These are phyloP conservation scores for Calliopsis andreniformis DNA, from an alignment of 1,140 invertebrate species.

Conservation along the genomic window DNA sequence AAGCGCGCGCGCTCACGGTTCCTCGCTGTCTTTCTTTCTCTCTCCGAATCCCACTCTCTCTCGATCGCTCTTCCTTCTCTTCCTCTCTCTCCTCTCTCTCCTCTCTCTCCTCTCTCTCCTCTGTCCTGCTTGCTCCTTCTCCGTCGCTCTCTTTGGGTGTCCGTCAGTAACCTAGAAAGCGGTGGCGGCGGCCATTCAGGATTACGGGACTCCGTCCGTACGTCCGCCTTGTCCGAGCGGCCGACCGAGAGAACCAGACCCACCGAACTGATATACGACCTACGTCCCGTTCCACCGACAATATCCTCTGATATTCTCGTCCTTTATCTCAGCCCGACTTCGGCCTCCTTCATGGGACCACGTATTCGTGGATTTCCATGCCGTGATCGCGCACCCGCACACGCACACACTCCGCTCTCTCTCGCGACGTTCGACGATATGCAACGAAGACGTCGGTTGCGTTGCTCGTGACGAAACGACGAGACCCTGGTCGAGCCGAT, in stretches of 20 bases:
- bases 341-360: background rate
- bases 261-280: background rate
- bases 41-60: background rate
- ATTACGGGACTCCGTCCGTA: slow-evolving; percentile 74
- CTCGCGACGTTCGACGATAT: slow-evolving; percentile 17
- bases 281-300: background rate
- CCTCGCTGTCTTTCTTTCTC: slow-evolving; percentile 9
- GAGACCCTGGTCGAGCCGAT: background rate
- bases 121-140: slow-evolving; percentile 27
- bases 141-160: slow-evolving; percentile 52
- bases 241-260: slow-evolving; percentile 16
- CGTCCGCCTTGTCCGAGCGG: slow-evolving; percentile 61
- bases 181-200: slow-evolving; percentile 74
- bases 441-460: background rate
- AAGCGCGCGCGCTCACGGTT: slow-evolving; percentile 25
- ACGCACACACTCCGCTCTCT: slow-evolving; percentile 21
- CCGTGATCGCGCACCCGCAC: slow-evolving; percentile 30
- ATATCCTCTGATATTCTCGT: background rate
- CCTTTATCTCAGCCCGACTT: background rate
- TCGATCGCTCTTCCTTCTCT: background rate
- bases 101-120: slow-evolving; percentile 19
- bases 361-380: slow-evolving; percentile 34
- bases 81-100: slow-evolving; percentile 18
- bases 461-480: background rate
- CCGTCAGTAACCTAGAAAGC: slow-evolving; percentile 78